Evolutionary conservation across 2,888 invertebrate species (phyloP).

Genomic region (Melinopterus prodromus): DNA sequence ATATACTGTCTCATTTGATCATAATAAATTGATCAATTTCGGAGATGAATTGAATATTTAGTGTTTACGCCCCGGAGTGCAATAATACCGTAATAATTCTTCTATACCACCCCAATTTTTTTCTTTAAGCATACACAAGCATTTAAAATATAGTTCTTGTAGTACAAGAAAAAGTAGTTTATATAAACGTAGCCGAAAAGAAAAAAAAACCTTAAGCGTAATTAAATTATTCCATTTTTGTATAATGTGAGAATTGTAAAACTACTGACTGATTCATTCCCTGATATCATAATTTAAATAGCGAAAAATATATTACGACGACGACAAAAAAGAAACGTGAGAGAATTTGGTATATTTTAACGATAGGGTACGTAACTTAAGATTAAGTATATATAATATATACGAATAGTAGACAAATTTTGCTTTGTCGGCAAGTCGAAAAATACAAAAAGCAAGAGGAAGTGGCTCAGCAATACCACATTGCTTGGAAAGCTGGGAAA

Average conservation of each 20-base stretch:
- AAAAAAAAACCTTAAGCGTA: not conserved
- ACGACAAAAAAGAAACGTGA: not conserved
- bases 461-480: no score
- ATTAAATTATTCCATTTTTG: not conserved
- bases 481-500: not conserved
- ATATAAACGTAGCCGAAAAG: not conserved
- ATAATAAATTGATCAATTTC: no score
- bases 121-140: not conserved
- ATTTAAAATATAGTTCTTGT: not conserved
- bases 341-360: not conserved
- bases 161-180: not conserved
- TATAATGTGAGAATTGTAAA: constrained; percentile 4
- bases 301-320: not conserved
- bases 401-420: constrained; percentile 43
- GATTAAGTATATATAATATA: constrained; percentile 41
- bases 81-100: no score
- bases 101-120: not conserved
- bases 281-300: not conserved
- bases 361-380: constrained; percentile 26
- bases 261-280: not conserved
- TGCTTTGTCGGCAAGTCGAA: constrained; percentile 37
- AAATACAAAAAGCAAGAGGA: not conserved
- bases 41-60: no score
- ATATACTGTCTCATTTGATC: no score
- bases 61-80: no score